Base-by-base conservation (phyloP, 2,797 vertebrate genomes). In the Botia almorhae region DNA sequence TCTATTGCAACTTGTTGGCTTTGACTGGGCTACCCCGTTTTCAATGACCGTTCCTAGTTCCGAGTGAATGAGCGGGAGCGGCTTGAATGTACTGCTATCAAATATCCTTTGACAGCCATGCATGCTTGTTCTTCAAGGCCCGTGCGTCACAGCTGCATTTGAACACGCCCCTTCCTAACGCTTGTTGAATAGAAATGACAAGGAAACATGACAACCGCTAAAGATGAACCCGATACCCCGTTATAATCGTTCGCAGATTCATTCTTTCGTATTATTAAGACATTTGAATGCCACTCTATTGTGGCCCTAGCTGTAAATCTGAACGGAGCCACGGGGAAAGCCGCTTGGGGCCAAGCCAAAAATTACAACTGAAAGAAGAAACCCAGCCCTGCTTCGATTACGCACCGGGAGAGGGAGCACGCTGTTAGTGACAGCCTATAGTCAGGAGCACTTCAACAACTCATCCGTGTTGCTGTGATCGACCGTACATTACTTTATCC, bases 331-430 rank as follows among this genome's bases (percentile, higher is more conserved):
- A 78, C 77, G 78, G 70, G 78, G 82, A 72, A 83, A 82, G 71
- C 81, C 71, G 82, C 72, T 69, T 81, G 84, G 76, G 80, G 73
- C 7, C 56, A 3, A 46, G 69, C 82, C 83, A 82, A 80, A 84
- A 81, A 72, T 69, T 78, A 82, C 77, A 87, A 87, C 84, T 78
- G 78, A 88, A 87, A 86, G 90, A 83, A 80, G 90, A 80, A 77
- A 89, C 88, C 88, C 89, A 46, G 82, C 91, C 92, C 88, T 82
- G 58, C 71, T 90, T 81, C 83, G 86, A 90, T 92, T 88, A 91
- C 91, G 92, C 91, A 90, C 87, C 76, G 81, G 83, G 63, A 64
- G 81, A 76, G 88, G 84, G 83, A 81, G 85, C 87, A 86, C 89
- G 84, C 87, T 87, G 87, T 86, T 87, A 88, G 89, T 90, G 88